These are phyloP conservation scores for Hippocampus guttulatus DNA, from an alignment of 2,113 vertebrate species.

Conservation along the genomic window DNA sequence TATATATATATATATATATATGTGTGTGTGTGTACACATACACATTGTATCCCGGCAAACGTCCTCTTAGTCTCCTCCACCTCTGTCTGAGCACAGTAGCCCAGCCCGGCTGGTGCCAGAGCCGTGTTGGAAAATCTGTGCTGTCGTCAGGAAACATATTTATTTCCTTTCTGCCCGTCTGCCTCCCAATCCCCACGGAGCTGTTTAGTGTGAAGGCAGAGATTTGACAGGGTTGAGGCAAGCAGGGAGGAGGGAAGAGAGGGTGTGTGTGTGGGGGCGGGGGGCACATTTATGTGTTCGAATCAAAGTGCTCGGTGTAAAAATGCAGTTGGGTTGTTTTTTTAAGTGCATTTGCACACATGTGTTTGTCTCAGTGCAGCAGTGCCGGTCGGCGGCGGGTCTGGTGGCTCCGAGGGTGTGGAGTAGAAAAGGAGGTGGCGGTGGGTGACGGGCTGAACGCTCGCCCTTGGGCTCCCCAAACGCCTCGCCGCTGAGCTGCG, in stretches of 20 bases:
- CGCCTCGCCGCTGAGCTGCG: conserved; percentile 44
- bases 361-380: conserved; percentile 13
- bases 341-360: conserved; percentile 15
- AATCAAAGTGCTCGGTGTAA: conserved; percentile 62
- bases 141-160: conserved; percentile 72
- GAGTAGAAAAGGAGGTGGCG: conserved; percentile 27
- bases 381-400: conserved; percentile 58
- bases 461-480: conserved; percentile 77
- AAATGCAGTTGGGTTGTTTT: conserved; percentile 32
- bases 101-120: conserved; percentile 56
- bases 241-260: conserved; percentile 24
- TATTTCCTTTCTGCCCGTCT: conserved; percentile 64
- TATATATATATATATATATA: too few species aligned
- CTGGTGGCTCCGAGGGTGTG: conserved; percentile 45
- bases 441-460: conserved; percentile 62
- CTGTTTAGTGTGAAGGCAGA: conserved; percentile 66
- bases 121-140: conserved; percentile 63
- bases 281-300: conserved; percentile 60
- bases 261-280: conserved; percentile 18
- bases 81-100: conserved; percentile 49
- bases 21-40: background rate
- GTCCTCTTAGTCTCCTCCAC: conserved; percentile 45
- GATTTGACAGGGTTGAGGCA: conserved; percentile 67
- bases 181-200: conserved; percentile 62
- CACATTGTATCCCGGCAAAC: conserved; percentile 43